Conservation (phyloP, 1,140 invertebrate species). For the Drosophila quadrilineata region DNA sequence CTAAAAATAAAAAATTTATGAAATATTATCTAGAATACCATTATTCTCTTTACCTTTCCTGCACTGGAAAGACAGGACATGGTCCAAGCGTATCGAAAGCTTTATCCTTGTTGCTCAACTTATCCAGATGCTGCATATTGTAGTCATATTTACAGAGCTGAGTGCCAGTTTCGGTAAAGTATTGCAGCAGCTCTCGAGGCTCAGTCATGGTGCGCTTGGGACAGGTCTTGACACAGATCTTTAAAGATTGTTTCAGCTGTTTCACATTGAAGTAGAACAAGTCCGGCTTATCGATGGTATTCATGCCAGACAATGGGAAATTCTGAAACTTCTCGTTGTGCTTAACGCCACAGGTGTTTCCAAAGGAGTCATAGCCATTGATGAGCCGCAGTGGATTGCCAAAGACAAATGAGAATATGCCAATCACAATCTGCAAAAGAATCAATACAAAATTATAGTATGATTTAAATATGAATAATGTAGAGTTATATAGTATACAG, state of each 20-base stretch:
- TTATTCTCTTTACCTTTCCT: constrained; percentile 82
- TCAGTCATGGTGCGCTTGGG: constrained; percentile 86
- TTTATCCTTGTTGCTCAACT: constrained; percentile 81
- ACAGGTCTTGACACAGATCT: constrained; percentile 95
- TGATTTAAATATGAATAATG: constrained; percentile 17
- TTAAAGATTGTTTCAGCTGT: constrained; percentile 88
- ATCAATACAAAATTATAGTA: constrained; percentile 5
- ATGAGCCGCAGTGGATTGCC: constrained; percentile 93
- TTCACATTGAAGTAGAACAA: constrained; percentile 92
- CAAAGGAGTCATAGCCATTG: constrained; percentile 97
- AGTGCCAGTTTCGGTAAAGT: constrained; percentile 87
- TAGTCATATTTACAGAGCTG: constrained; percentile 89
- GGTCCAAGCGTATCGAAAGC: constrained; percentile 86
- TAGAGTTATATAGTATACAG: background rate
- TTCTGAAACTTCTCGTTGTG: constrained; percentile 88
- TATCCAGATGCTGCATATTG: constrained; percentile 82
- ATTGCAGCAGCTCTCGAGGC: constrained; percentile 87
- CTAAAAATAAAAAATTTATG: constrained; percentile 79
- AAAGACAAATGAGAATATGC: constrained; percentile 93
- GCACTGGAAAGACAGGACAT: constrained; percentile 88
- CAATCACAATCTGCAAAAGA: constrained; percentile 87
- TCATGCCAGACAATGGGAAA: constrained; percentile 89
- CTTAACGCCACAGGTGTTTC: constrained; percentile 95
- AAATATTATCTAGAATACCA: background rate
- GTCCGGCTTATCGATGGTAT: constrained; percentile 90